Base-by-base conservation (phyloP, 1,140 invertebrate genomes). In the Euborellia annulipes region DNA sequence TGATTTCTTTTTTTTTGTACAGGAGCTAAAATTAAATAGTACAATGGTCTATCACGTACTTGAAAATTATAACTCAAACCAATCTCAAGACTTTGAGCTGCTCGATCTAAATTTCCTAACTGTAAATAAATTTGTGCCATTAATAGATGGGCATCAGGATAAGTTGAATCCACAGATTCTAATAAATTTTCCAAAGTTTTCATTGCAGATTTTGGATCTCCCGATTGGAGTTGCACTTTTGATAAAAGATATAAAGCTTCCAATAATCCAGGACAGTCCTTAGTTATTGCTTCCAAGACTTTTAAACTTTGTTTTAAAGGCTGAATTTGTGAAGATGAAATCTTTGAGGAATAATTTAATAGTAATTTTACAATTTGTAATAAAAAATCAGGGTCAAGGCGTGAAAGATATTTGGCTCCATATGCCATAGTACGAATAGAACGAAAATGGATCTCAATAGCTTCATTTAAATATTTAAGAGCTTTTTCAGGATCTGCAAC, bases 41-140 rank as follows among this genome's bases (percentile, higher is more conserved):
- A 98, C 54, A 91, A 67, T 0, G 90, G 85, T 62, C 85, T 82
- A 46, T 96, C 88, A 52, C 89, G 64, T 0, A 94, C 79, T 64
- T 87, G 78, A 58, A 97, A 94, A 63, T 94, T 88, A 57, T 84
- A 82, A 56, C 87, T 92, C 1, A 95, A 63, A 46, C 83, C 89
- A 46, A 82, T 72, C 68, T 96, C 90, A 20, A 97, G 64, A 45
- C 76, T 81, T 58, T 93, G 83, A 14, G 79, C 72, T 0, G 90
- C 91, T 54, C 79, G 72, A 22, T 80, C 72, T 55, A 76, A 85
- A 50, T 82, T 75, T 32, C 78, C 73, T 61, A 86, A 78, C 36
- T 73, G 68, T 2, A 79, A 62, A 44, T 85, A 73, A 40, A 92
- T 84, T 63, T 93, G 85, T 16, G 92, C 87, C 69, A 92, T 74